Conservation (phyloP, 2,797 vertebrate species). For the Gymnocypris eckloni region DNA sequence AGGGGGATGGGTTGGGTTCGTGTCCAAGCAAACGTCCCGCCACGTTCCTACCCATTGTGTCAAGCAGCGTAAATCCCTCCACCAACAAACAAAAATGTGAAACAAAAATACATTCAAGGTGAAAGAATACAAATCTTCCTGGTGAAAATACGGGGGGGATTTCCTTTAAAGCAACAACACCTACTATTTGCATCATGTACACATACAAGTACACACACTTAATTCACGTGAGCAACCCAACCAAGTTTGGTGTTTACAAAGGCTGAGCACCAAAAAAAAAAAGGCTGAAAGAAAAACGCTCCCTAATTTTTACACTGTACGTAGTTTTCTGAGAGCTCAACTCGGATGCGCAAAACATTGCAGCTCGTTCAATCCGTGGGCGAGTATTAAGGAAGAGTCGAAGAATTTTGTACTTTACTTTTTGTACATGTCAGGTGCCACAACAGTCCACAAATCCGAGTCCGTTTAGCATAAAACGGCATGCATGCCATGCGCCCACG, state of each 20-base stretch:
- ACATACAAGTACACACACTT: conserved; percentile 24
- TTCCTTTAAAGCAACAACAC: conserved; percentile 41
- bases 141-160: conserved; percentile 18
- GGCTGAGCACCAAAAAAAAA: conserved; percentile 33
- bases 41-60: conserved; percentile 34
- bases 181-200: not conserved
- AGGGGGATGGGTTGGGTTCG: not conserved
- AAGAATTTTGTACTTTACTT: conserved; percentile 10
- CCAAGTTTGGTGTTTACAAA: conserved; percentile 36
- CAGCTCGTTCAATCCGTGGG: not conserved
- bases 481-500: conserved; percentile 24
- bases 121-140: conserved; percentile 39
- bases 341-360: not conserved
- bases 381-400: conserved; percentile 12
- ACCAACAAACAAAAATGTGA: conserved; percentile 22
- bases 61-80: conserved; percentile 53
- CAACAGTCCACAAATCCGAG: conserved; percentile 5
- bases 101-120: conserved; percentile 53
- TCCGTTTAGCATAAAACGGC: conserved; percentile 16
- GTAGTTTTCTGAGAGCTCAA: not conserved
- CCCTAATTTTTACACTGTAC: not conserved
- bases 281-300: not conserved
- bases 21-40: conserved; percentile 2
- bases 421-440: conserved; percentile 15
- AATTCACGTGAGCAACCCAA: conserved; percentile 41